Evolutionary conservation across 2,797 vertebrate species (phyloP), one percentile per base, ranked within the genome.

Genomic region (Alectoris magna): DNA sequence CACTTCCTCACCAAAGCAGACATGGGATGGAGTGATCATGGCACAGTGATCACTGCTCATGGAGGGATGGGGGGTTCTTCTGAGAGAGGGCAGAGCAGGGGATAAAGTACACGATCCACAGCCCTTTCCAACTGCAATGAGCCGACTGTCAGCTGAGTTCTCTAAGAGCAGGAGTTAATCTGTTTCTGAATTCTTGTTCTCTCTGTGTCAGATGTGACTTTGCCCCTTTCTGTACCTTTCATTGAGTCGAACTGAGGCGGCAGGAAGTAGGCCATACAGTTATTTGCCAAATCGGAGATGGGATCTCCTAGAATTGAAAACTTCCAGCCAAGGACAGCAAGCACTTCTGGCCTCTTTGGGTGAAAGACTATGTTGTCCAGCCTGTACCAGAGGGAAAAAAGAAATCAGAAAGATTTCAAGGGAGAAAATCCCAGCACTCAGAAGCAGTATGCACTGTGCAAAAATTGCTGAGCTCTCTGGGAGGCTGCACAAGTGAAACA

Each of bases 281-380:
- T 98, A 73, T 96, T 97, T 48, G 98, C 98, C 80, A 98, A 74
- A 29, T 98, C 98, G 1, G 92, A 97, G 46, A 98, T 88, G 64
- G 98, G 98, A 86, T 98, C 98, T 8, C 98, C 98, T 14, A 98
- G 84, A n/a, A 98, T 97, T 56, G 98, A 98, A 58, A 97, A 96
- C 80, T 98, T 98, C 98, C 98, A 98, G 94, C 98, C 98, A 51
- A 98, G 96, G 84, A 98, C 97, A 51, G 98, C 97, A 73, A 97
- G 95, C 34, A 98, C 97, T 89, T 98, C 97, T 1, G 95, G 82
- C 83, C 97, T 97, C 63, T 98, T 97, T 14, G 97, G 95, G 60
- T 98, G 97, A 94, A 98, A 98, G n/a, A 98, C 94, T 95, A 98
- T 94, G 87, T 98, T 98, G 94, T 98, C 97, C 68, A 98, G 92